Evolutionary conservation across 2,888 invertebrate species (phyloP), one percentile per base, ranked within the genome.

Genomic region (Dione juno): DNA sequence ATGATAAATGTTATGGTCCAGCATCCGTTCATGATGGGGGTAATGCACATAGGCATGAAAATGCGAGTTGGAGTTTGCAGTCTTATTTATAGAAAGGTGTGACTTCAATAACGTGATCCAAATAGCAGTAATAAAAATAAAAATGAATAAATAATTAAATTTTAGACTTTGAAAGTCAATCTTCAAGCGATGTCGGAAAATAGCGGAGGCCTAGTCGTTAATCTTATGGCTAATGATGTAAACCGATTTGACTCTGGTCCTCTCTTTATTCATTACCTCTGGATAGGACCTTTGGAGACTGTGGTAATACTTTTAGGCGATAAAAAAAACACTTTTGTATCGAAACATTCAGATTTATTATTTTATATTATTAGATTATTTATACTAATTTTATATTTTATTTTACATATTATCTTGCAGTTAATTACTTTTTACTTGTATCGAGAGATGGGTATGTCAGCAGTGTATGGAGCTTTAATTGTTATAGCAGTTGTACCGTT

Each of bases 1-100:
- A 90, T 94, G 11, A 78, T 95, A 13, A 94, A 95, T 74, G 94
- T 96, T 16, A 90, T 96, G 77, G 90, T 95, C 14, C 95, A 95
- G 76, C 97, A 96, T 83, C 96, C 96, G 61, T 94, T 95, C 75
- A 94, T 95, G 81, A 95, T 96, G 89, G 94, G 92, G 7, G 95
- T 94, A n/a, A 96, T 95, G 88, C 96, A 96, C 77, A 94, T 96
- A 59, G 98, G 98, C 3, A 96, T 97, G 95, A 95, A 95, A 83
- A 94, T 97, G 79, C 93, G 98, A 73, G 95, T 97, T 0, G 97
- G 97, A 0, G 94, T 96, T 64, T 97, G 97, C 83, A 96, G 97
- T 59, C 88, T 98, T 11, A 95, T 98, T 77, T 98, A 97, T 81
- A 95, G 97, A 90, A 98, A 98, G 95, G 64, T 61, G 97, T 97